Percentiles rank a stretch among this genome's conserved stretches.
Conservation (phyloP, 2,888 invertebrate genomes). For the Leptopilina myrica region DNA sequence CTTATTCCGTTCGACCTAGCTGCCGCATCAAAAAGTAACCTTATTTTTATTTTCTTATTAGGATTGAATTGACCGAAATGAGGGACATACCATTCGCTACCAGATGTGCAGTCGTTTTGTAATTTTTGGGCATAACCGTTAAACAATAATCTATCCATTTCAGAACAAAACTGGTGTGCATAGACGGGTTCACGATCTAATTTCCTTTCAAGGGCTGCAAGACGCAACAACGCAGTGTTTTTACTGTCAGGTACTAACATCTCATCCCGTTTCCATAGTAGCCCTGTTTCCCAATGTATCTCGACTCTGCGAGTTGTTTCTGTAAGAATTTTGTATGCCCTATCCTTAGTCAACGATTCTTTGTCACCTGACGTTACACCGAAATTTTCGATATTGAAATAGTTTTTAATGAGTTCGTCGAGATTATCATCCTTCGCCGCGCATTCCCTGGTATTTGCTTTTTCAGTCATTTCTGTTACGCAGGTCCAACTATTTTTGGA, state of each 20-base stretch:
- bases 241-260: background rate
- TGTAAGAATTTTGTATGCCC: too few relatives aligned
- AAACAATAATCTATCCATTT: conserved; percentile 44
- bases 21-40: conserved; percentile 23
- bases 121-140: conserved; percentile 56
- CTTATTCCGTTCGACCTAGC: conserved; percentile 3
- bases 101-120: conserved; percentile 32
- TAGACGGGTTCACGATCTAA: conserved; percentile 49
- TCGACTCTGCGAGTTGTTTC: too few relatives aligned
- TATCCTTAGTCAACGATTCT: too few relatives aligned
- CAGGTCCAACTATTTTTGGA: background rate
- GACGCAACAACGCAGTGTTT: conserved; percentile 30
- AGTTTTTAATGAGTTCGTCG: background rate
- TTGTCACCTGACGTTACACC: background rate
- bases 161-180: conserved; percentile 41
- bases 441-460: background rate
- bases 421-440: background rate
- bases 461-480: background rate
- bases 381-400: background rate
- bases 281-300: background rate
- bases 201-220: conserved; percentile 56
- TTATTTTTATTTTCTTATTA: conserved; percentile 14
- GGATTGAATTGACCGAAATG: conserved; percentile 19
- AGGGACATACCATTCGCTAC: conserved; percentile 34
- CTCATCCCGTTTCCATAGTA: background rate